A percentile compares a stretch with the other conserved stretches of the same genome.
phyloP scores from a whole-genome alignment of 2,113 vertebrate species.

The Caloenas nicobarica region DNA sequence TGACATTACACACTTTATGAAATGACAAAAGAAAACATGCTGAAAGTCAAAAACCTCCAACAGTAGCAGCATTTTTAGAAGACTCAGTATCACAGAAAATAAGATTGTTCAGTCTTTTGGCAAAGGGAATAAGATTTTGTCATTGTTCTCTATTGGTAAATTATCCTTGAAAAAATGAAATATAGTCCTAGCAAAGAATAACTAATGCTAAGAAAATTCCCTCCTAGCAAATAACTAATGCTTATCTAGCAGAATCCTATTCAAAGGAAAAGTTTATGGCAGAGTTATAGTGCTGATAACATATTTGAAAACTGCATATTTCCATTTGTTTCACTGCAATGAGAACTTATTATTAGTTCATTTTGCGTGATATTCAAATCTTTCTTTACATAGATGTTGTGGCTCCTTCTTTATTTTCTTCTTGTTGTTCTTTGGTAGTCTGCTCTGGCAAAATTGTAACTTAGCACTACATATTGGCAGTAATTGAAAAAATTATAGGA shows the following conservation, averaged over 20 bases:
- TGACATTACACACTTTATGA: conserved; percentile 19
- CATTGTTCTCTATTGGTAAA: background rate
- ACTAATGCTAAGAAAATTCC: background rate
- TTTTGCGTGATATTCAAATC: background rate
- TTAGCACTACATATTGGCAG: background rate
- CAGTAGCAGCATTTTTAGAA: background rate
- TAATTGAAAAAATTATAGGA: background rate
- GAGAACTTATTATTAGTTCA: background rate
- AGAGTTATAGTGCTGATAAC: background rate
- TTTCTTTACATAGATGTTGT: background rate
- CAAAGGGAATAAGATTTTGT: background rate
- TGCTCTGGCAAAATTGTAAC: background rate
- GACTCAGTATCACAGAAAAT: background rate
- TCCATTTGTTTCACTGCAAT: background rate
- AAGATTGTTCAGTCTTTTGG: background rate
- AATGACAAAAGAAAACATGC: background rate
- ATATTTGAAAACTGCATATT: background rate
- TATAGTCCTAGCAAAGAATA: background rate
- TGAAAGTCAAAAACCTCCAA: background rate
- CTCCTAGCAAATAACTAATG: background rate
- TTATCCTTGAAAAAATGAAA: background rate
- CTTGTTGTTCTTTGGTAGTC: background rate
- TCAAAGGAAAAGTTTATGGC: background rate
- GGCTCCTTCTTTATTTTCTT: background rate
- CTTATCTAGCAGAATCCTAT: background rate